These are phyloP conservation scores for Heliconius cydno DNA, from an alignment of 2,888 invertebrate genomes.

Conservation along the genomic window DNA sequence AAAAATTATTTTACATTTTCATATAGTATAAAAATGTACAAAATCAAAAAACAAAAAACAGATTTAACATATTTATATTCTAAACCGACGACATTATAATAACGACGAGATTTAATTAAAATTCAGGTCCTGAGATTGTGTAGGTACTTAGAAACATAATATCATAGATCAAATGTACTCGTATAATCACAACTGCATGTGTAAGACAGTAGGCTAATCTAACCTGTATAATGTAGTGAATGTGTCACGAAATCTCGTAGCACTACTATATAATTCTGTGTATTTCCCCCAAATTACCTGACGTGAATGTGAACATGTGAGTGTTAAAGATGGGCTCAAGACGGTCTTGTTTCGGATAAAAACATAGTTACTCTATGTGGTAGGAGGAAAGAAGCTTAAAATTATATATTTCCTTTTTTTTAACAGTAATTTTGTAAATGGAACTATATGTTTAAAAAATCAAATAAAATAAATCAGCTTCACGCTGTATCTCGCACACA, in stretches of 20 bases:
- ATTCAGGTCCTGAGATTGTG: neutral
- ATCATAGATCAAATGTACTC: neutral
- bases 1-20: no score
- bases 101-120: neutral
- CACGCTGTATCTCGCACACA: no score
- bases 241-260: neutral
- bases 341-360: neutral
- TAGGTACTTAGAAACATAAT: slow-evolving; percentile 1
- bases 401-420: no score
- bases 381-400: no score
- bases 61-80: no score
- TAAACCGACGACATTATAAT: no score
- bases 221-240: slow-evolving; percentile 30
- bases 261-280: slow-evolving; percentile 10
- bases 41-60: no score
- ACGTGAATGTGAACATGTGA: neutral
- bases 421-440: no score
- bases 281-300: slow-evolving; percentile 6
- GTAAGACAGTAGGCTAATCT: slow-evolving; percentile 19
- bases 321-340: neutral
- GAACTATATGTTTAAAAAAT: no score
- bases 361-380: neutral
- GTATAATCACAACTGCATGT: neutral
- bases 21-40: no score
- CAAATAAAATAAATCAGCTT: no score